Conservation (phyloP, 2,797 vertebrate genomes). For the Okamejei kenojei region DNA sequence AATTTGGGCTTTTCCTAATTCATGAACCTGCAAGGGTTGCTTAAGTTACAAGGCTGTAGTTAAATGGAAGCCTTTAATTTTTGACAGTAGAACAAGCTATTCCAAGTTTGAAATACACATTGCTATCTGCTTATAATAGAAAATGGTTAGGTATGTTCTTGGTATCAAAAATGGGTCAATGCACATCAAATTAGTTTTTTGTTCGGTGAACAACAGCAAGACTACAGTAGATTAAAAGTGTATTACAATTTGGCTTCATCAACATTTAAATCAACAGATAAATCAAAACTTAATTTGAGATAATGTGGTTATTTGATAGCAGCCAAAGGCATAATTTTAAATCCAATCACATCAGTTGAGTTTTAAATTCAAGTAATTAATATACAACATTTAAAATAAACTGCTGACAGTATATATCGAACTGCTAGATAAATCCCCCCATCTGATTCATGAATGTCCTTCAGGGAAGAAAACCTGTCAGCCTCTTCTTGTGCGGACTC, state of each 20-base stretch:
- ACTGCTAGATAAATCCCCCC: too few species aligned
- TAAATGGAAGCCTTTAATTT: background rate
- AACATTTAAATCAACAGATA: background rate
- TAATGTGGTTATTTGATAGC: too few species aligned
- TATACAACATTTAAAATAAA: too few species aligned
- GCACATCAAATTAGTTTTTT: background rate
- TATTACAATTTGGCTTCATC: background rate
- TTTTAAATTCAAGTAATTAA: too few species aligned
- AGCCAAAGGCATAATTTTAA: too few species aligned
- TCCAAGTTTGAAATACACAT: background rate
- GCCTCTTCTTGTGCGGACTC: too few species aligned
- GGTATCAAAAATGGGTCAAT: background rate
- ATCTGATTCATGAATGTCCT: too few species aligned
- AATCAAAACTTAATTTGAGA: background rate
- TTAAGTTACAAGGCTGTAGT: background rate
- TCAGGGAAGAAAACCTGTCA: too few species aligned
- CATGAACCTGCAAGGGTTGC: background rate
- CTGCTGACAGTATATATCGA: too few species aligned
- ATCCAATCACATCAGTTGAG: too few species aligned
- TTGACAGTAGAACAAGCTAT: background rate
- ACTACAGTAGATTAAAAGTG: background rate
- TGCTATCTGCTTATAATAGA: background rate
- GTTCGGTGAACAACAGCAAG: background rate
- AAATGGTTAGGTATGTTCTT: background rate
- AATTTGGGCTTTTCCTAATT: background rate